A percentile compares a stretch with the other conserved stretches of the same genome.
Conservation (phyloP, 2,888 invertebrate species). For the Diachrysia chrysitis region DNA sequence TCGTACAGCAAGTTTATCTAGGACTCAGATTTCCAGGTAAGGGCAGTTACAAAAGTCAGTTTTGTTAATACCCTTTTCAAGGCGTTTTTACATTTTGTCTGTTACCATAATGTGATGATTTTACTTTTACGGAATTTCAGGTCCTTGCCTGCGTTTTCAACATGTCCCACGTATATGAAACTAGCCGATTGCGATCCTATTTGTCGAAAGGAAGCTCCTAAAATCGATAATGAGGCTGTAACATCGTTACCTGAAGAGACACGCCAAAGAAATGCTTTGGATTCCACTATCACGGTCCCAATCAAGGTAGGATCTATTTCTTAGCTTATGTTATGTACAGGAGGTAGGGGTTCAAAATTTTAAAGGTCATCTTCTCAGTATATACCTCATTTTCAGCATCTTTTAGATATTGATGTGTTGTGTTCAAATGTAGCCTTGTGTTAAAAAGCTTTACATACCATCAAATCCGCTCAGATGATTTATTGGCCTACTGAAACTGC, state of each 20-base stretch:
- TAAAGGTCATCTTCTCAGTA: too few relatives aligned
- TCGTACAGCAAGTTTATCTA: constrained; percentile 68
- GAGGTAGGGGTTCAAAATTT: too few relatives aligned
- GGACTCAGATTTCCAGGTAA: constrained; percentile 73
- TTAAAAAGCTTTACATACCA: too few relatives aligned
- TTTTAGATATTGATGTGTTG: too few relatives aligned
- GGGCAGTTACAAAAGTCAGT: constrained; percentile 17
- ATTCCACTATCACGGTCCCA: constrained; percentile 89
- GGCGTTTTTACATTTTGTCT: background rate
- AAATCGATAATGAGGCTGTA: constrained; percentile 84
- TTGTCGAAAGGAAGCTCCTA: constrained; percentile 82
- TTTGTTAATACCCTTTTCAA: background rate
- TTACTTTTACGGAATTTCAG: constrained; percentile 72
- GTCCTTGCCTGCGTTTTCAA: constrained; percentile 76
- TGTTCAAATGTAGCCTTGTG: too few relatives aligned
- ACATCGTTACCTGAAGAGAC: constrained; percentile 85
- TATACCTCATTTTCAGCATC: too few relatives aligned
- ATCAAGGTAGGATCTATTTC: constrained; percentile 76
- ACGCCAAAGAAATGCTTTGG: constrained; percentile 79
- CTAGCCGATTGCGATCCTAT: constrained; percentile 64
- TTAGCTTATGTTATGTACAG: too few relatives aligned
- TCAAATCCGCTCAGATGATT: too few relatives aligned
- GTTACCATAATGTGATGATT: background rate
- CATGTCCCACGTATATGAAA: constrained; percentile 55
- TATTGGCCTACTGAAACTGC: too few relatives aligned